Evolutionary conservation across 2,888 invertebrate genomes (phyloP), one percentile per base, ranked within the genome.

Genomic region (Campaea margaritaria): DNA sequence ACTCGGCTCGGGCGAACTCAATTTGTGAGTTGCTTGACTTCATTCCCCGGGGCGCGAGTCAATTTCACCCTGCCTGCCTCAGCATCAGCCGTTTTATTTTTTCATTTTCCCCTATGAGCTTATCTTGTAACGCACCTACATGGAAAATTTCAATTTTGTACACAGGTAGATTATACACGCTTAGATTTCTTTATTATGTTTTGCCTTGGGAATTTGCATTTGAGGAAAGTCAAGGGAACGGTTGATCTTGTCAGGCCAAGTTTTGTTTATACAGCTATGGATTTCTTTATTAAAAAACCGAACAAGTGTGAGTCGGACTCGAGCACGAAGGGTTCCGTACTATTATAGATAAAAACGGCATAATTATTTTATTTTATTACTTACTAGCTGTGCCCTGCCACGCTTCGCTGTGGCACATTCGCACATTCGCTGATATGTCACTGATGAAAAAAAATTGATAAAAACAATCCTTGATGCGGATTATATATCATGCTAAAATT

Each of bases 71-170:
- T 45, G 61, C 52, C 58, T 50, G 53, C 49, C 45, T 47, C 48
- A 38, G 46, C 42, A 52, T 36, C 47, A 52, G 42, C 48, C 47
- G 49, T 53, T 63, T 52, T 65, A 21, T 64, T 66, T 61, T 72
- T 75, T 73, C 66, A 72, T 72, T 66, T 67, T 68, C 62, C 58
- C 55, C 7, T 60, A 47, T 42, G 59, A 34, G 47, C 39, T 66
- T 55, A 62, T 65, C 50, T 21, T 39, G 45, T 54, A 50, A 52
- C 47, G 50, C 21, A 21, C 21, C 21, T 43, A 39, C 27, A 38
- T 43, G 55, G 51, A 38, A 28, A 53, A 62, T 54, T 60, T 59
- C 57, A 63, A 62, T 67, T 61, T 65, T 50, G 56, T 47, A 55
- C 50, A 54, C 53, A 53, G 39, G 44, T 47, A 38, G 47, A 45